Base-by-base conservation (phyloP, 2,888 invertebrate genomes). In the Matsumyia berberina region DNA sequence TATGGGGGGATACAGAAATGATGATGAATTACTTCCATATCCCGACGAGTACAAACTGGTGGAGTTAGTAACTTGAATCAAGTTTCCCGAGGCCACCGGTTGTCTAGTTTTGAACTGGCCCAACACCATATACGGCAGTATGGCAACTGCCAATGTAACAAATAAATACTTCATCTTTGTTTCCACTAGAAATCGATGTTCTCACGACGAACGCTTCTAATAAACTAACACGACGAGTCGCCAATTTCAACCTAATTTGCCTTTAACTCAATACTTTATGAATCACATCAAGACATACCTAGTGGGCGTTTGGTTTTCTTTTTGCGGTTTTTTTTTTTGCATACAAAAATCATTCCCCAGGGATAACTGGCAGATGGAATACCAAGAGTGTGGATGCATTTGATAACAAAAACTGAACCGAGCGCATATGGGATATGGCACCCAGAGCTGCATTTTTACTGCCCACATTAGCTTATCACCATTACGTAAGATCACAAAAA, bases 401-500 rank as follows among this genome's bases (percentile, higher is more conserved):
- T 66, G 76, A 76, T 76, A 77, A n/a, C n/a, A 77, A 31, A 9
- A 2, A 12, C 8, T 12, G 31, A 51, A 9, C 9, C 31, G 6
- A 42, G 42, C 67, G 17, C 44, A 77, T 72, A 44, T 12, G 19
- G 17, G 35, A 77, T 72, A 44, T 12, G 19, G 7, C 9, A 5
- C 11, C 11, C 11, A 9, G 1, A 55, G 46, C 42, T 62, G 70
- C 70, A 78, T 5, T 64, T 31, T 11, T 33, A 58, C 15, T 33
- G 29, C 24, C 12, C 70, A 11, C 46, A 31, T 33, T 15, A 60
- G 53, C 66, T 73, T 79, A 79, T 79, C 83, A 8, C 37, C 5
- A 60, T 83, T 83, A 79, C 79, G 69, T 79, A 73, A 73, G 62
- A 85, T n/a, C 89, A 89, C 67, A 15, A 82, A 51, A 74, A 62